Base-by-base conservation (phyloP, 2,113 vertebrate species). In the Vicugna pacos region DNA sequence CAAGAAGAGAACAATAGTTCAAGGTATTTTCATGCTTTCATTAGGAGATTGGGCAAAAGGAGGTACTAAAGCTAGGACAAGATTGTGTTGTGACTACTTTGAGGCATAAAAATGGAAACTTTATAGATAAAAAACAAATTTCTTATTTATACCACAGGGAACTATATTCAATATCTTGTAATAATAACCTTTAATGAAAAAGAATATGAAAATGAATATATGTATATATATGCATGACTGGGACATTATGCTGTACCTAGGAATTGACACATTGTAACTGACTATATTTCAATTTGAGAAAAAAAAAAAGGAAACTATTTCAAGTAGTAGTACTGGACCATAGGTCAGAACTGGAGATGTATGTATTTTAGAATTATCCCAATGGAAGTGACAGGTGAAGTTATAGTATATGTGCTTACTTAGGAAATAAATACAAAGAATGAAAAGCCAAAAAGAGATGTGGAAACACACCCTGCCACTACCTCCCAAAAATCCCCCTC, bases 41-140 rank as follows among this genome's bases (percentile, higher is more conserved):
- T 52, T 69, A 79, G 79, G 30, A 95, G 38, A 85, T 4, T 58
- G 65, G 14, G 28, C 38, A 91, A 80, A 14, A 22, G 13, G 35
- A 54, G 3, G 3, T 75, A 54, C 26, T 80, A 88, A 82, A 79
- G 32, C 26, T 70, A 62, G 10, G 19, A 28, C 89, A 95, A 89
- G 9, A 72, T 75, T 35, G 60, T 94, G 17, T 38, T 72, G 10
- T 95, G 35, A 93, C 9, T 42, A 24, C 30, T 89, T 72, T 54
- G 50, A 95, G 56, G 77, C 28, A 46, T 77, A 83, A 91, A 95
- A 85, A 83, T 83, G 64, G 20, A 62, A 58, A 60, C 8, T 16
- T 54, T 54, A 42, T 42, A 42, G 38, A 42, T 42, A 42, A 42
- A 42, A 42, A 42, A 42, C 38, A 42, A 42, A 42, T 42, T 42